phyloP scores from a whole-genome alignment of 2,797 vertebrate species.

The Setipinna tenuifilis region DNA sequence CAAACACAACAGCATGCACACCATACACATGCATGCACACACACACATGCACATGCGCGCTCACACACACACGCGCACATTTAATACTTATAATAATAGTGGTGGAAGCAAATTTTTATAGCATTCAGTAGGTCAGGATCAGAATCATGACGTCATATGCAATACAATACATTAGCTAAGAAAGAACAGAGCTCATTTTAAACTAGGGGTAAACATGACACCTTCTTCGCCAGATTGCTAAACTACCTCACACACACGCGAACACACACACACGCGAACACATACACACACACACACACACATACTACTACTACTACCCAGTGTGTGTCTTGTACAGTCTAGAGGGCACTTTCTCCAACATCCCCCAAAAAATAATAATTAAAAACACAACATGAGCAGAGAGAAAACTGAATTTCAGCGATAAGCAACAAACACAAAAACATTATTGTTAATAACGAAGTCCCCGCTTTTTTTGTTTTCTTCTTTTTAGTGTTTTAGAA shows the following conservation, averaged over 20 bases:
- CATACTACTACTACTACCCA: neutral
- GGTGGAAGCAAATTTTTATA: too few species aligned
- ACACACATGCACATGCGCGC: neutral
- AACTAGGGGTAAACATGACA: too few species aligned
- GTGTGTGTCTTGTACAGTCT: neutral
- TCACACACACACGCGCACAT: too few species aligned
- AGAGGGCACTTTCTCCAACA: too few species aligned
- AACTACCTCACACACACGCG: neutral
- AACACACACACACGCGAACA: neutral
- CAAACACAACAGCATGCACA: too few species aligned
- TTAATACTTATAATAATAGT: too few species aligned
- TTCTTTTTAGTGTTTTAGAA: neutral
- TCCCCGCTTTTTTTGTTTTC: neutral
- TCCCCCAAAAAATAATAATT: slow-evolving; percentile 30
- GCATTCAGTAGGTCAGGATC: too few species aligned
- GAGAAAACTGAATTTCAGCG: slow-evolving; percentile 52
- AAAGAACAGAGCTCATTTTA: too few species aligned
- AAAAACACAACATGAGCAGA: slow-evolving; percentile 39
- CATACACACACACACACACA: neutral
- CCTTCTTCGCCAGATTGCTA: too few species aligned
- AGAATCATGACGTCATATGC: too few species aligned
- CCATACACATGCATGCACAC: neutral
- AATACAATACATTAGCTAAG: too few species aligned
- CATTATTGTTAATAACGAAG: slow-evolving; percentile 48
- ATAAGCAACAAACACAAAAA: slow-evolving; percentile 52